Conservation (phyloP, 1,140 invertebrate genomes). For the Drosophila nigromelanica region DNA sequence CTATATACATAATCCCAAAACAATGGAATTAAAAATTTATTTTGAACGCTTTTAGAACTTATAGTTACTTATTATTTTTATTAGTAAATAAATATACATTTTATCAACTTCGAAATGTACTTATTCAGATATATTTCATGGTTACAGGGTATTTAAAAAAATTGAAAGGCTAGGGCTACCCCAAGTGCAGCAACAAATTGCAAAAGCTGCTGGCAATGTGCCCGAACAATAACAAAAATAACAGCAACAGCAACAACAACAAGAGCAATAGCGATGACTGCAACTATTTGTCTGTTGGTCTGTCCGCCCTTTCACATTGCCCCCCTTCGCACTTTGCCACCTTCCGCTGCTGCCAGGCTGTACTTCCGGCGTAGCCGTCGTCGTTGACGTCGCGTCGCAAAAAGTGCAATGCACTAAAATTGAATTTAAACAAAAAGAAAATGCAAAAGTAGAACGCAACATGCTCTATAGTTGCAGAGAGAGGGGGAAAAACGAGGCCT, state of each 20-base stretch:
- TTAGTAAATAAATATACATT: background rate
- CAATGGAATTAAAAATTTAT: too few species aligned
- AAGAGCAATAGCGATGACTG: conserved; percentile 22
- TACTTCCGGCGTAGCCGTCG: conserved; percentile 62
- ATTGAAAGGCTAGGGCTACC: conserved; percentile 5
- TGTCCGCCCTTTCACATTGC: conserved; percentile 14
- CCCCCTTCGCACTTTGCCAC: conserved; percentile 29
- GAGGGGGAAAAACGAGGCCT: conserved; percentile 11
- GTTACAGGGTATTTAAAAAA: background rate
- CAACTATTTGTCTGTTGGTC: conserved; percentile 33
- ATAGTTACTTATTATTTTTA: too few species aligned
- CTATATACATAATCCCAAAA: too few species aligned
- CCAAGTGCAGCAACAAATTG: conserved; percentile 23
- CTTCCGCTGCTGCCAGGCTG: conserved; percentile 55
- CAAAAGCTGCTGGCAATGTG: conserved; percentile 56
- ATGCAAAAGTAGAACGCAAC: conserved; percentile 60
- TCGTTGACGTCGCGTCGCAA: conserved; percentile 52
- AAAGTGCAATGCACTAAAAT: conserved; percentile 82
- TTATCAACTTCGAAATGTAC: background rate
- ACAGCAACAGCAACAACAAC: conserved; percentile 24
- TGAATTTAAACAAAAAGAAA: conserved; percentile 78
- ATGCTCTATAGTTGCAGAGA: conserved; percentile 40
- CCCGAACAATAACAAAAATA: conserved; percentile 39
- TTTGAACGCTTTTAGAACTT: too few species aligned
- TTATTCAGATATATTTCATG: background rate